phyloP scores from a whole-genome alignment of 2,113 vertebrate genomes.

The Saimiri boliviensis region DNA sequence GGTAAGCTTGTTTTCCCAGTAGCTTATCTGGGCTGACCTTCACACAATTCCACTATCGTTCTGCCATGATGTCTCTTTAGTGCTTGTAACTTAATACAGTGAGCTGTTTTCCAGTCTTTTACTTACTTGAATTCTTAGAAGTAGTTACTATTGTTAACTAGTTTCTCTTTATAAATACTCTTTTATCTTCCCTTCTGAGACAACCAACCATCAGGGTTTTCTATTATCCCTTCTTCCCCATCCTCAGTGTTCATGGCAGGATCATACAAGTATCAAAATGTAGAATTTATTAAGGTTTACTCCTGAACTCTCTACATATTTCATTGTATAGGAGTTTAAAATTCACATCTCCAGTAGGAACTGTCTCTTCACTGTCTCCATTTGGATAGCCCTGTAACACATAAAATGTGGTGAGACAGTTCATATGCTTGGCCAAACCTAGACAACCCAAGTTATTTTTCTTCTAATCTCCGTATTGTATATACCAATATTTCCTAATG shows the following conservation, averaged over 20 bases:
- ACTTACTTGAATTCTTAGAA: background rate
- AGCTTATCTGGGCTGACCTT: background rate
- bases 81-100: background rate
- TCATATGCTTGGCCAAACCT: background rate
- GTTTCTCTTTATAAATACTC: background rate
- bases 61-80: background rate
- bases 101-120: background rate
- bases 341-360: background rate
- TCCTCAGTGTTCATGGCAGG: background rate
- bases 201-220: background rate
- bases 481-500: background rate
- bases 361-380: background rate
- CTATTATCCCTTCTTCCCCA: background rate
- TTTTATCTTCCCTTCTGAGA: background rate
- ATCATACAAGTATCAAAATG: background rate
- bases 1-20: background rate
- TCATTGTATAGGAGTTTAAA: background rate
- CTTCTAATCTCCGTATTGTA: background rate
- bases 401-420: background rate
- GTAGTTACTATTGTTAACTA: background rate
- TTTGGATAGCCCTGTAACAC: background rate
- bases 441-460: background rate
- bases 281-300: background rate
- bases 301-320: background rate
- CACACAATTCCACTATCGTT: background rate